phyloP scores from a whole-genome alignment of 2,888 invertebrate genomes.

The Eristalinus aeneus region DNA sequence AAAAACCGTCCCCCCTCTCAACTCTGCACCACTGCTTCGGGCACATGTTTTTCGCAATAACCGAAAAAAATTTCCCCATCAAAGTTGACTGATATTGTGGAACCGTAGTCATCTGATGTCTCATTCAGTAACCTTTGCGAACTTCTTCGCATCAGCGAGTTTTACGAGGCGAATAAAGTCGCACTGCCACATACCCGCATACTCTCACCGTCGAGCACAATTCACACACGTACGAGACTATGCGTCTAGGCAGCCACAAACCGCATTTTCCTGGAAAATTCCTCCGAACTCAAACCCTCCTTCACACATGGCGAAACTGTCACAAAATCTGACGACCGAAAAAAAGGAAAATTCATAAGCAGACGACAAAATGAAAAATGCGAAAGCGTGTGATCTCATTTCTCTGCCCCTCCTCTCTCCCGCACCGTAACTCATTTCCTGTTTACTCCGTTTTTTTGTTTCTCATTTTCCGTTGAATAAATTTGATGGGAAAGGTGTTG shows the following conservation, averaged over 20 bases:
- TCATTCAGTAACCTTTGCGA: background rate
- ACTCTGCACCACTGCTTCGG: background rate
- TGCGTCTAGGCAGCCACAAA: background rate
- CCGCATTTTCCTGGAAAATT: background rate
- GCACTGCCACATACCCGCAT: background rate
- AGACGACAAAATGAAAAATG: constrained; percentile 15
- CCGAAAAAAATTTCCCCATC: background rate
- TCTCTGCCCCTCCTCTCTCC: background rate
- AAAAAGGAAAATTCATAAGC: constrained; percentile 36
- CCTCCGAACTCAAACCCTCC: background rate
- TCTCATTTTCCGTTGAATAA: constrained; percentile 10
- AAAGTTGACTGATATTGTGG: background rate
- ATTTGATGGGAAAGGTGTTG: constrained; percentile 26
- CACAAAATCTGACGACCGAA: constrained; percentile 18
- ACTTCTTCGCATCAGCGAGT: background rate
- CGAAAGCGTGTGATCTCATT: constrained; percentile 11
- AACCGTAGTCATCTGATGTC: background rate
- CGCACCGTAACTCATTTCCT: background rate
- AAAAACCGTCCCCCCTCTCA: background rate
- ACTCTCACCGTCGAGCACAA: background rate
- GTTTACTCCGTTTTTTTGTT: background rate
- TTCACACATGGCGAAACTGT: background rate
- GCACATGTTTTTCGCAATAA: background rate
- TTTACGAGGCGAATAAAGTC: background rate
- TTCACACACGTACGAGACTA: background rate